Evolutionary conservation across 1,140 invertebrate genomes (phyloP).

Genomic region (Diabrotica undecimpunctata): DNA sequence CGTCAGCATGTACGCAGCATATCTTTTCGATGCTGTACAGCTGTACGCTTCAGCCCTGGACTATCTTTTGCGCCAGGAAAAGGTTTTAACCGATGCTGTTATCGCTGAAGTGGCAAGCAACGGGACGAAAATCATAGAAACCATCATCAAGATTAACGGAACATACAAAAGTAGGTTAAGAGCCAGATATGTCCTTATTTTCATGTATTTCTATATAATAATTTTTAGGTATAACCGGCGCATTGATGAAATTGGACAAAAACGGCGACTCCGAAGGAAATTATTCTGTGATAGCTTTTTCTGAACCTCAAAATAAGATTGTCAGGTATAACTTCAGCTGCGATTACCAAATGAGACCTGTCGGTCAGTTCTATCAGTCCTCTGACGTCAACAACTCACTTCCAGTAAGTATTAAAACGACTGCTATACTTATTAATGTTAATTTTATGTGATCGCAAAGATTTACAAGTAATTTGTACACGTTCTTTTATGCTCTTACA

Average conservation of each 20-base stretch:
- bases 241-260: slow-evolving; percentile 83
- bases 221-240: slow-evolving; percentile 82
- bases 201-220: slow-evolving; percentile 4
- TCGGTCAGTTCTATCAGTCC: slow-evolving; percentile 74
- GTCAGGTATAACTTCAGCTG: slow-evolving; percentile 61
- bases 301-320: slow-evolving; percentile 10
- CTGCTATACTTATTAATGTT: not conserved
- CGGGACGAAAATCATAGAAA: slow-evolving; percentile 73
- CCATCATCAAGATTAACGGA: slow-evolving; percentile 67
- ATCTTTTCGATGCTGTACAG: slow-evolving; percentile 92
- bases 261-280: slow-evolving; percentile 95
- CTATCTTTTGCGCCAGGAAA: slow-evolving; percentile 57
- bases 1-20: slow-evolving; percentile 90
- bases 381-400: slow-evolving; percentile 47
- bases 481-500: no score
- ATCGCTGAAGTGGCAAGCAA: slow-evolving; percentile 72
- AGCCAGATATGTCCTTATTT: no score
- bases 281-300: slow-evolving; percentile 81
- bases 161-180: slow-evolving; percentile 68
- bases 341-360: slow-evolving; percentile 71
- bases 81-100: slow-evolving; percentile 55
- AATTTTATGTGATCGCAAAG: slow-evolving; percentile 29
- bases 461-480: not conserved
- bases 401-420: slow-evolving; percentile 61
- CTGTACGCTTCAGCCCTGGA: slow-evolving; percentile 86